Base-by-base conservation (phyloP, 2,113 vertebrate species). In the Lamprotornis superbus region DNA sequence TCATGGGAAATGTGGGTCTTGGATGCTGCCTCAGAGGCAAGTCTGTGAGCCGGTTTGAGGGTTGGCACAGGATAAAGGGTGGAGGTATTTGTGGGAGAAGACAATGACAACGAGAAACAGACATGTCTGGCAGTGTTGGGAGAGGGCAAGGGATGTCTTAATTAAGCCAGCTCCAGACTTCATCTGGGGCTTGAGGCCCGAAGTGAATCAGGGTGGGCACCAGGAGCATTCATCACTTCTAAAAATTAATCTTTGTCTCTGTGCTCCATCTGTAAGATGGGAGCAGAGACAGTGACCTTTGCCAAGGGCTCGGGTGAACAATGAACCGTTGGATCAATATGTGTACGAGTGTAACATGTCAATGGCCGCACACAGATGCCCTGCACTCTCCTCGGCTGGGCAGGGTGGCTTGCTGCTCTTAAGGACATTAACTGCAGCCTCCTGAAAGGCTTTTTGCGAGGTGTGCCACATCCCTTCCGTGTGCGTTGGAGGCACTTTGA, bases 281-380 rank as follows among this genome's bases (percentile, higher is more conserved):
- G 77, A 89, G 77, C 52, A 82, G 77, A 71, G 87, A 13, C 53
- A 11, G 87, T 79, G 94, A 95, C 95, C 96, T 96, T 95, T 96
- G 96, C 94, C 94, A 96, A 97, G 95, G 94, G 87, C 96, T 95
- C 5, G 74, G 80, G 84, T 31, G 93, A 87, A 87, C 92, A 93
- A 82, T 84, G 95, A 77, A 52, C 93, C 56, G 7, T 3, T 1
- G 9, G 93, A 96, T 96, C 96, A 91, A 95, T 96, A 93, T 0
- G 39, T 14, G 90, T 87, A 96, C 92, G 96, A 94, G 96, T 20
- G 30, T 24, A 9, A 96, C 95, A 93, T 95, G 60, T 78, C 95
- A 95, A 96, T 95, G 90, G 52, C 93, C 3, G 0, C 12, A 15
- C 10, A 7, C 40, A 6, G 53, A 21, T 87, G 80, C 64, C 91